Percentiles rank a stretch among this genome's conserved stretches.
Evolutionary conservation across 2,113 vertebrate species (phyloP).

Genomic region (Elanus axillaris): DNA sequence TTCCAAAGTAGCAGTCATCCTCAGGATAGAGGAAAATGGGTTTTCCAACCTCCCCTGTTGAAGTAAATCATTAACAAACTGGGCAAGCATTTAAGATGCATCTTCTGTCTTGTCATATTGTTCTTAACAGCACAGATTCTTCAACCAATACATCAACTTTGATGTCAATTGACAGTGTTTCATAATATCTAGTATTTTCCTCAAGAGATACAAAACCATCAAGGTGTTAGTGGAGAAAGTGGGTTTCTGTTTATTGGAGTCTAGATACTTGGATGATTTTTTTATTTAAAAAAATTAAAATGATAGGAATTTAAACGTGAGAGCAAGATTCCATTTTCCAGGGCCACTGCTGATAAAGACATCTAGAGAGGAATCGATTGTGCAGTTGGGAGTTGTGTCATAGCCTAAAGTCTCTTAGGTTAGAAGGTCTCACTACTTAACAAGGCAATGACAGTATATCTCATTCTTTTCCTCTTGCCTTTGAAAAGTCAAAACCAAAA

Average conservation of each 20-base stretch:
- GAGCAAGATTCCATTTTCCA: background rate
- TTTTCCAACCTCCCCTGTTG: background rate
- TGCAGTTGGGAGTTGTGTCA: background rate
- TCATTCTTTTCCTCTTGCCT: background rate
- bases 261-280: background rate
- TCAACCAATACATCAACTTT: background rate
- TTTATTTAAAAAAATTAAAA: background rate
- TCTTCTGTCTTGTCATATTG: background rate
- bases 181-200: background rate
- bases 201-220: background rate
- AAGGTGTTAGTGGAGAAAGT: background rate
- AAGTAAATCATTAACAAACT: background rate
- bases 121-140: background rate
- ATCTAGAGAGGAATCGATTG: background rate
- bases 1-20: background rate
- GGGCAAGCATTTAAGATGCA: background rate
- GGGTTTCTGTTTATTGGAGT: background rate
- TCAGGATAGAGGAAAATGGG: background rate
- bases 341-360: background rate
- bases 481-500: background rate
- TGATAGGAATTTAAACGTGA: background rate
- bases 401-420: background rate
- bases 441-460: background rate
- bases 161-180: background rate
- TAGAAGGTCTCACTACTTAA: background rate